Evolutionary conservation across 1,140 invertebrate genomes (phyloP).

Genomic region (Pseudoatta argentina): DNA sequence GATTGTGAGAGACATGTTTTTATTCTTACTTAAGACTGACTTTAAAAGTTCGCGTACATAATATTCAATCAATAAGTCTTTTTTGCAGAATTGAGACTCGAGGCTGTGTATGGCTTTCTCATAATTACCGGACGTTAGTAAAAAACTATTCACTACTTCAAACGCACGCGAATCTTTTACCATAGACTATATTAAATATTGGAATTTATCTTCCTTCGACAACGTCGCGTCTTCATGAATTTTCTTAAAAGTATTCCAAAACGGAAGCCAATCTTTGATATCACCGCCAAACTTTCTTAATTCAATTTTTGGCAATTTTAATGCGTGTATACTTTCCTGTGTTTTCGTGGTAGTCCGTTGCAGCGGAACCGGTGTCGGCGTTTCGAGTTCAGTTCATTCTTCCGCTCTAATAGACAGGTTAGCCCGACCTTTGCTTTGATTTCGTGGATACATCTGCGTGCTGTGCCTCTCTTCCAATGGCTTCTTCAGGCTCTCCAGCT

Average conservation of each 20-base stretch:
- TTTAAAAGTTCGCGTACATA: slow-evolving; percentile 8
- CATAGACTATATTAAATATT: not conserved
- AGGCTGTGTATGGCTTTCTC: not conserved
- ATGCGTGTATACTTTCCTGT: slow-evolving; percentile 1
- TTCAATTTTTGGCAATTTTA: slow-evolving; percentile 5
- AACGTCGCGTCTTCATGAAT: not conserved
- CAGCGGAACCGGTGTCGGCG: not conserved
- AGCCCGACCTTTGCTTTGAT: not conserved
- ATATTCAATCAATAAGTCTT: not conserved
- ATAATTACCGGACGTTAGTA: not conserved
- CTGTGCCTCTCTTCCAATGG: not conserved
- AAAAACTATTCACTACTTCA: not conserved
- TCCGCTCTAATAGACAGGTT: no score
- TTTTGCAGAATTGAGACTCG: not conserved
- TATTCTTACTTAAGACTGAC: not conserved
- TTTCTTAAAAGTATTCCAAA: slow-evolving; percentile 3
- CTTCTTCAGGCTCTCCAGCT: not conserved
- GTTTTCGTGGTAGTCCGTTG: not conserved
- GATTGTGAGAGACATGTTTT: not conserved
- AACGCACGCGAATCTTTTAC: not conserved
- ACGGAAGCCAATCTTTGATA: not conserved
- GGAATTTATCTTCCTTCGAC: slow-evolving; percentile 15
- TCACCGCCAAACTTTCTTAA: not conserved
- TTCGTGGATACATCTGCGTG: not conserved
- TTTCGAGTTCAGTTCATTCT: no score